A percentile compares a stretch with the other conserved stretches of the same genome.
phyloP scores from a whole-genome alignment of 2,797 vertebrate species.

The Coilia nasus region DNA sequence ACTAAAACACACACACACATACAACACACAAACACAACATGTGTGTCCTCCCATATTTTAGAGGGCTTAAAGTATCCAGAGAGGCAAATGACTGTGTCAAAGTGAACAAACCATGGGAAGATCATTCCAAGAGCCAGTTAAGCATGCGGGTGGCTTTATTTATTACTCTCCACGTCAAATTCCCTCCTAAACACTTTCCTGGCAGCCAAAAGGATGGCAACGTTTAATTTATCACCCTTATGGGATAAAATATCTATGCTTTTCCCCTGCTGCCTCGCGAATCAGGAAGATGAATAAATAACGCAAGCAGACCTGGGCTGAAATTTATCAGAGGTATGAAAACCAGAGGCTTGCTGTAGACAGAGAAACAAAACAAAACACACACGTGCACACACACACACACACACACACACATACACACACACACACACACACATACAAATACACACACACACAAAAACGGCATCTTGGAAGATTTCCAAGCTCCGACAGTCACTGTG shows the following conservation, averaged over 20 bases:
- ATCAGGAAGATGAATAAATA: constrained; percentile 37
- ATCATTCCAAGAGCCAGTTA: constrained; percentile 29
- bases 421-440: neutral
- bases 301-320: constrained; percentile 45
- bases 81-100: constrained; percentile 37
- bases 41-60: neutral
- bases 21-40: neutral
- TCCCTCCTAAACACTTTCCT: constrained; percentile 38
- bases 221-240: constrained; percentile 52
- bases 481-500: constrained; percentile 78
- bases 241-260: constrained; percentile 41
- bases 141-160: constrained; percentile 31
- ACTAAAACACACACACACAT: neutral
- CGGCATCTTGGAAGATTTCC: constrained; percentile 76
- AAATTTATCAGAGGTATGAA: constrained; percentile 70
- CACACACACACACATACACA: constrained; percentile 7
- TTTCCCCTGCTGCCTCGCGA: constrained; percentile 36
- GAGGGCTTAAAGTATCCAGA: neutral
- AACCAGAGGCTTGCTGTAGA: constrained; percentile 67
- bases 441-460: no score
- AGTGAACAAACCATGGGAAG: constrained; percentile 33
- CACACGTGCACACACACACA: neutral
- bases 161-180: constrained; percentile 40
- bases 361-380: neutral
- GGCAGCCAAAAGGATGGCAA: constrained; percentile 40